Conservation (phyloP, 2,888 invertebrate genomes). For the Sphaerophoria taeniata region DNA sequence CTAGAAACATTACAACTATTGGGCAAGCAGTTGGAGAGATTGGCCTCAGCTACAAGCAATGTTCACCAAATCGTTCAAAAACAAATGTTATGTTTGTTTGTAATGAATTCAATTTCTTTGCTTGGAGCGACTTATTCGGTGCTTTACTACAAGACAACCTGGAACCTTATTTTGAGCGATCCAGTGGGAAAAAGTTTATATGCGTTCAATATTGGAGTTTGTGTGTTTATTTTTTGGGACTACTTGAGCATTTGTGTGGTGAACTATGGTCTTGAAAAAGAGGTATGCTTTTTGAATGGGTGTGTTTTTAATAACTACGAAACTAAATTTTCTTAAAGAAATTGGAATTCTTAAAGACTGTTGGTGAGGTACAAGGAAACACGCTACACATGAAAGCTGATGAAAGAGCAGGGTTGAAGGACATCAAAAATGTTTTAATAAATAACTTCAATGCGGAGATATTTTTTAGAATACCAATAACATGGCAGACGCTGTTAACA, state of each 20-base stretch:
- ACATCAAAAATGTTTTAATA: slow-evolving; percentile 52
- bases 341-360: slow-evolving; percentile 7
- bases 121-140: slow-evolving; percentile 77
- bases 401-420: slow-evolving; percentile 46
- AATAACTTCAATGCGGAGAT: slow-evolving; percentile 67
- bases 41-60: slow-evolving; percentile 62
- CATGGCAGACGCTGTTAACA: slow-evolving; percentile 68
- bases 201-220: slow-evolving; percentile 78
- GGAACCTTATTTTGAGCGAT: slow-evolving; percentile 77
- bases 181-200: slow-evolving; percentile 77
- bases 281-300: slow-evolving; percentile 73
- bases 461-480: slow-evolving; percentile 67
- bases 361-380: neutral
- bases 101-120: slow-evolving; percentile 78
- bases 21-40: slow-evolving; percentile 65
- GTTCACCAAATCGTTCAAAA: slow-evolving; percentile 75
- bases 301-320: neutral
- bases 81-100: slow-evolving; percentile 76
- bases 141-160: slow-evolving; percentile 77
- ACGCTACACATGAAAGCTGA: slow-evolving; percentile 1
- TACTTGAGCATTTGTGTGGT: slow-evolving; percentile 77
- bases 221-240: slow-evolving; percentile 78
- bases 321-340: slow-evolving; percentile 32
- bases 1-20: slow-evolving; percentile 48
- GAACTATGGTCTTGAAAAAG: slow-evolving; percentile 72